A percentile compares a stretch with the other conserved stretches of the same genome.
Evolutionary conservation across 1,140 invertebrate genomes (phyloP).

Genomic region (Neuroterus valhalla): DNA sequence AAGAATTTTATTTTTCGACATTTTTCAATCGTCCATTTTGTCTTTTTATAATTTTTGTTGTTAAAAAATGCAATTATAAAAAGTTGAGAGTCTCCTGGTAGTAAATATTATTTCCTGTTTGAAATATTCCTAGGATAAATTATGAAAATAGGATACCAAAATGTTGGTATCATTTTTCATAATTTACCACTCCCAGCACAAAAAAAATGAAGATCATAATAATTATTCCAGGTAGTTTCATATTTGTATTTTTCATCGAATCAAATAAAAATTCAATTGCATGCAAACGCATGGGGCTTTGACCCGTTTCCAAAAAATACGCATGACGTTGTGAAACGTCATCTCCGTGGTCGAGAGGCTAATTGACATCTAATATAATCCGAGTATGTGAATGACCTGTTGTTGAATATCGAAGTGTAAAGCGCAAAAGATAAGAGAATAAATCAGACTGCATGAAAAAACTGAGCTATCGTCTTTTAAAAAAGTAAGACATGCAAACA

Average conservation of each 20-base stretch:
- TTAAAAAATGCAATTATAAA: too few species aligned
- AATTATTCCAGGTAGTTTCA: too few species aligned
- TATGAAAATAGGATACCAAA: too few species aligned
- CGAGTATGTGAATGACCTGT: conserved; percentile 15
- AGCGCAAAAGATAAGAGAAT: conserved; percentile 1
- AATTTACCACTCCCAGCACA: too few species aligned
- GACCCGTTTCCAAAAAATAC: background rate
- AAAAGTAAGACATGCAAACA: background rate
- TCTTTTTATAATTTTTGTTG: too few species aligned
- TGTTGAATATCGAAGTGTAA: conserved; percentile 14
- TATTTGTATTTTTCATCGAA: background rate
- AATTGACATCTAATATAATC: conserved; percentile 2
- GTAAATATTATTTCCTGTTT: too few species aligned
- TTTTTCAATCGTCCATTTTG: too few species aligned
- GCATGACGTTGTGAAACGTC: background rate
- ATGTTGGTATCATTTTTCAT: too few species aligned
- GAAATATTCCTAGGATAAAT: too few species aligned
- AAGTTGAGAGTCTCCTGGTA: too few species aligned
- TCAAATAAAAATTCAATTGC: background rate
- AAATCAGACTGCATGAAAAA: background rate
- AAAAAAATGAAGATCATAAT: too few species aligned
- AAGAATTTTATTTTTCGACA: too few species aligned
- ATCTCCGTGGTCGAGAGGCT: background rate
- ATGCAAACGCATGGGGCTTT: background rate
- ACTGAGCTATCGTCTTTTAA: background rate